These are phyloP conservation scores for Solenopsis fugax DNA, from an alignment of 1,140 invertebrate genomes.

Conservation along the genomic window DNA sequence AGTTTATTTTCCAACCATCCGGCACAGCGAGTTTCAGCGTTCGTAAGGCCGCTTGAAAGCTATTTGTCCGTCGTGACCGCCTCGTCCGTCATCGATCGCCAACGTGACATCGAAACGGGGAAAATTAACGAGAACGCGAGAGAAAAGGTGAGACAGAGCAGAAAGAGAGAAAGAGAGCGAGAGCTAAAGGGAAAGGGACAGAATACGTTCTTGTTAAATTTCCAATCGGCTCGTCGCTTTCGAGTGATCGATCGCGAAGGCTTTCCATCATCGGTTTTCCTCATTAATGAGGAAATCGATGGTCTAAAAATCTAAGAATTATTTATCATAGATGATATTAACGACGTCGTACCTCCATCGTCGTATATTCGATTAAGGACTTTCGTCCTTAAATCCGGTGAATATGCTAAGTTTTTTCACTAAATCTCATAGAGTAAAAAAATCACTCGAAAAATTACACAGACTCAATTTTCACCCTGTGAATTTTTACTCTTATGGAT, in stretches of 20 bases:
- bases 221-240: not conserved
- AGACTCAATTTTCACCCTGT: not conserved
- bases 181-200: not conserved
- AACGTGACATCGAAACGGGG: slow-evolving; percentile 39
- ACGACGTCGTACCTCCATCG: not conserved
- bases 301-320: not conserved
- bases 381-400: slow-evolving; percentile 1
- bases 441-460: too few species aligned
- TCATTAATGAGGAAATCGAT: slow-evolving; percentile 24
- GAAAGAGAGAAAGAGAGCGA: not conserved
- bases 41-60: slow-evolving; percentile 53
- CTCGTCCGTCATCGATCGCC: slow-evolving; percentile 60
- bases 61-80: slow-evolving; percentile 63
- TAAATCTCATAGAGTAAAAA: too few species aligned
- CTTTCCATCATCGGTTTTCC: slow-evolving; percentile 16
- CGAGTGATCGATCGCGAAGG: not conserved
- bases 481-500: not conserved
- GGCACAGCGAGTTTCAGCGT: slow-evolving; percentile 21
- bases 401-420: not conserved
- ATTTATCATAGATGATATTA: not conserved
- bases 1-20: slow-evolving; percentile 60
- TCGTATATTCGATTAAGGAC: not conserved
- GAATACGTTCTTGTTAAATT: slow-evolving; percentile 9
- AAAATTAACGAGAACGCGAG: slow-evolving; percentile 59
- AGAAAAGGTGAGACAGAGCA: not conserved